Evolutionary conservation across 2,888 invertebrate genomes (phyloP), one percentile per base, ranked within the genome.

Genomic region (Zonitis immaculata): DNA sequence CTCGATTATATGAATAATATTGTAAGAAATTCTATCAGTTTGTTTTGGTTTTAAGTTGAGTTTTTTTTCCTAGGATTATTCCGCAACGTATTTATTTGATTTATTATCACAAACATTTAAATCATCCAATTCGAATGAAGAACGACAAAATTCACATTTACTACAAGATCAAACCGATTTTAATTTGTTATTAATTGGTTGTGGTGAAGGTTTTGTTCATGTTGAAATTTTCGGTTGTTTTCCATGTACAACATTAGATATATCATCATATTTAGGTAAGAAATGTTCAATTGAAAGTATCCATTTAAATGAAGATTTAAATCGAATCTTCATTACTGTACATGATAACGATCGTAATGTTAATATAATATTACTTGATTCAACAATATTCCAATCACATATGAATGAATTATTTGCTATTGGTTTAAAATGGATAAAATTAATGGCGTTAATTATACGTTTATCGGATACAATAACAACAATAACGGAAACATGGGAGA

Each of bases 401-500:
- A 80, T 82, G 50, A 80, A 81, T 65, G 88, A 90, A 71, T 77
- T 91, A 30, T 86, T 86, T 70, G 76, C 85, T 20, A 78, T 92
- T 42, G 88, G 91, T 1, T 79, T 84, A 43, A 89, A 88, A 69
- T 86, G 89, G 74, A 85, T 87, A 6, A 85, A 88, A 54, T 54
- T 75, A 20, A 64, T 68, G 26, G 67, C 69, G 67, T 81, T 92
- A 25, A 74, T 84, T 9, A 81, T 86, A 63, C 81, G 92, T 35
- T 71, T 92, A 27, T 85, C 86, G 49, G 85, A 86, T 62, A 90
- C 91, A 0, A 87, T 93, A 75, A 82, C 84, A 62, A 87, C 88
- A 6, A 87, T 94, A 60, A 86, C 83, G 32, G 95, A 95, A 76
- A 90, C 94, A 0, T 96, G 95, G 94, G 96, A 96, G 73, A 93